These are phyloP conservation scores for Zosterops hypoxanthus DNA, from an alignment of 2,113 vertebrate genomes.

Conservation along the genomic window DNA sequence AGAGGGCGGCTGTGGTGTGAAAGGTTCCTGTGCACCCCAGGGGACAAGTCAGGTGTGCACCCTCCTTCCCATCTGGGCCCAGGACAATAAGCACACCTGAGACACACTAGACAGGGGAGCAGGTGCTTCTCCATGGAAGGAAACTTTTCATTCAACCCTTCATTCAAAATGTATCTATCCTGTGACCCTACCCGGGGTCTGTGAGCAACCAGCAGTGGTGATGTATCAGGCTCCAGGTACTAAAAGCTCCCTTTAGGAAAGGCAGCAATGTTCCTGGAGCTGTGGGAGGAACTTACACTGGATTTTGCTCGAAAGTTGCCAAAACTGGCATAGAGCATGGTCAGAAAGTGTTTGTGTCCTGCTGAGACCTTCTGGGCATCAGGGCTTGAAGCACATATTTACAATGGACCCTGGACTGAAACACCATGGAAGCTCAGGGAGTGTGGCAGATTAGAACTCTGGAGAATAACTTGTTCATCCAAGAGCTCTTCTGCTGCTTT, in stretches of 20 bases:
- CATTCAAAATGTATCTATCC: fast-evolving
- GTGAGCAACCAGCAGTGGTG: fast-evolving
- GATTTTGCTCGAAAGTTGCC: neutral
- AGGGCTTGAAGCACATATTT: neutral
- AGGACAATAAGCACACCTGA: fast-evolving
- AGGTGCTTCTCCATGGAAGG: neutral
- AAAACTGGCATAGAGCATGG: neutral
- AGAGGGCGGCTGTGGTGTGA: neutral
- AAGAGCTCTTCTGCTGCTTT: neutral
- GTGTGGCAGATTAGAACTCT: neutral
- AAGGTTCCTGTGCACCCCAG: neutral
- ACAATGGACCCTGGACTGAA: neutral
- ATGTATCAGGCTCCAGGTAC: neutral
- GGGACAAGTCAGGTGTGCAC: neutral
- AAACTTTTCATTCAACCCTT: neutral
- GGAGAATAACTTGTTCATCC: neutral
- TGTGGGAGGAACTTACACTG: fast-evolving
- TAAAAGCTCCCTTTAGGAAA: neutral
- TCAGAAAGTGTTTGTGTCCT: neutral
- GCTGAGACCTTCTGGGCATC: neutral
- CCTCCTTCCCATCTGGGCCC: neutral
- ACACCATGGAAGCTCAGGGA: neutral
- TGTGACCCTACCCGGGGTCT: fast-evolving
- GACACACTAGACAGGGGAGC: fast-evolving
- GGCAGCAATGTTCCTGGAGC: neutral